Conservation (phyloP, 2,888 invertebrate genomes). For the Lochmaea crataegi region DNA sequence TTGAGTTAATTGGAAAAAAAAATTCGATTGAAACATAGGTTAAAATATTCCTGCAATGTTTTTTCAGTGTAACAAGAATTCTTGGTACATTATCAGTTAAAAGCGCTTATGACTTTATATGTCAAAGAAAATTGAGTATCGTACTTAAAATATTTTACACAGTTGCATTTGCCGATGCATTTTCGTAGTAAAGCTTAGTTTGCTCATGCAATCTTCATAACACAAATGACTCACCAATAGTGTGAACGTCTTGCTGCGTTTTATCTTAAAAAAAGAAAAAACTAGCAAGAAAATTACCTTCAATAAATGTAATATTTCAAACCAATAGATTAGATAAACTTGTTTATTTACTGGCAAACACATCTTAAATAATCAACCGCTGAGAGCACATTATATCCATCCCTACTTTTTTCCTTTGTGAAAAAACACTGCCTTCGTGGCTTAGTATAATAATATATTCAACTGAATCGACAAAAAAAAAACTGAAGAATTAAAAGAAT, state of each 20-base stretch:
- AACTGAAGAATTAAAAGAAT: neutral
- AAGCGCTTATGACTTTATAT: constrained; percentile 4
- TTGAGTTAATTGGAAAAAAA: too few relatives aligned
- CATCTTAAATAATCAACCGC: too few relatives aligned
- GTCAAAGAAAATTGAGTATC: neutral
- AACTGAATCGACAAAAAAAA: neutral
- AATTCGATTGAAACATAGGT: too few relatives aligned
- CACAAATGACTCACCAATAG: neutral
- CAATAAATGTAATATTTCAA: too few relatives aligned
- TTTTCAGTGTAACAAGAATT: neutral
- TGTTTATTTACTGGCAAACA: neutral
- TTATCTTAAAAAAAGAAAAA: neutral
- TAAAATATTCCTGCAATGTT: neutral
- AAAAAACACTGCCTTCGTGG: neutral
- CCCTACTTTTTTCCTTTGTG: neutral
- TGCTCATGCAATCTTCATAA: neutral
- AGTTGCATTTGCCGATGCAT: neutral
- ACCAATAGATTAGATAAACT: neutral
- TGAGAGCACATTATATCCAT: neutral
- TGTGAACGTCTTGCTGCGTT: neutral
- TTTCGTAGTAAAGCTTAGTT: neutral
- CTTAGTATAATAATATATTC: neutral
- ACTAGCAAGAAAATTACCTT: too few relatives aligned
- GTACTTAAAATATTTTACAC: neutral
- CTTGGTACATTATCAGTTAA: neutral